phyloP scores from a whole-genome alignment of 2,888 invertebrate genomes.

The Meteorus cinctellus region DNA sequence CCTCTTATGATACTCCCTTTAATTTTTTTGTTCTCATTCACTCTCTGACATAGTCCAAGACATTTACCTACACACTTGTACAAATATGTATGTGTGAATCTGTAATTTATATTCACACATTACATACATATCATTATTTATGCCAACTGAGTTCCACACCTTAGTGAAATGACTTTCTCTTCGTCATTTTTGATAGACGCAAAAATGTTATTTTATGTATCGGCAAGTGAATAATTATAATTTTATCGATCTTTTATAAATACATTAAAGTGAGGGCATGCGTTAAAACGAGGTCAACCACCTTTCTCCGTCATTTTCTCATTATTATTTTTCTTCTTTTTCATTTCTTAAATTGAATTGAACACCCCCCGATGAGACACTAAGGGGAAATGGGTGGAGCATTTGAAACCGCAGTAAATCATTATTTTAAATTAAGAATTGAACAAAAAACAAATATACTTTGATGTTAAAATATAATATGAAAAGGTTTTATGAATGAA shows the following conservation, averaged over 20 bases:
- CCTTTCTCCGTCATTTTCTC: slow-evolving; percentile 61
- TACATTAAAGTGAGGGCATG: slow-evolving; percentile 51
- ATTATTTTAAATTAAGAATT: slow-evolving; percentile 3
- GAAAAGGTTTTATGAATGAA: background rate
- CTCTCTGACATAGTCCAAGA: background rate
- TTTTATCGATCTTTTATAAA: slow-evolving; percentile 51
- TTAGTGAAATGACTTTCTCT: slow-evolving; percentile 42
- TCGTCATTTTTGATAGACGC: slow-evolving; percentile 37
- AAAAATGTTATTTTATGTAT: slow-evolving; percentile 37
- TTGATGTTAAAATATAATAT: background rate
- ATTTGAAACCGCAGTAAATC: background rate
- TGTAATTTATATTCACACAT: background rate
- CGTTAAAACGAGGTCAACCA: slow-evolving; percentile 65
- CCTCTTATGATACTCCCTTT: background rate
- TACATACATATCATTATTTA: background rate
- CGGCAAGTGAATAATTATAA: slow-evolving; percentile 44
- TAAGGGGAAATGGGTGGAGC: background rate
- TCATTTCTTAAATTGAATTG: background rate
- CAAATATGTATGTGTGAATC: background rate
- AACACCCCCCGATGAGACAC: background rate
- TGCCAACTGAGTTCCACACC: slow-evolving; percentile 13
- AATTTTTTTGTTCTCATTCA: background rate
- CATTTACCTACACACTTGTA: background rate
- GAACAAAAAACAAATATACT: background rate
- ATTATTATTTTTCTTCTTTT: slow-evolving; percentile 16